These are phyloP conservation scores for Scaptomyza caliginosa DNA, from an alignment of 2,888 invertebrate species.

Conservation along the genomic window DNA sequence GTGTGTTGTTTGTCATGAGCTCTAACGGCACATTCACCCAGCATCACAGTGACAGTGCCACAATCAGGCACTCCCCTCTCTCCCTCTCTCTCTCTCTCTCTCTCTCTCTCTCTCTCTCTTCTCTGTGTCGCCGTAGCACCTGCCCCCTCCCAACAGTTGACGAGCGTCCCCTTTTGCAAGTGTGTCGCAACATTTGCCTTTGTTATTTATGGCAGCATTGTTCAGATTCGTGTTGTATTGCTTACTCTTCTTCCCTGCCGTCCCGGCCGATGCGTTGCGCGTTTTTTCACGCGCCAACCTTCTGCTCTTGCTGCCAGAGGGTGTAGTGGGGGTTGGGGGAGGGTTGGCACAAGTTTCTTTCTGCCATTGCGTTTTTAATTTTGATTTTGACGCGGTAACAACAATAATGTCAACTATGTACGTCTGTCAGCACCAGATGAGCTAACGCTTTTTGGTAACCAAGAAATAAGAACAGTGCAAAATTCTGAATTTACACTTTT, in stretches of 20 bases:
- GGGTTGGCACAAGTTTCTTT: conserved; percentile 32
- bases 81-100: neutral
- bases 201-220: conserved; percentile 77
- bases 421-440: conserved; percentile 56
- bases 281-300: conserved; percentile 59
- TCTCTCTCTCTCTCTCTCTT: too few species aligned
- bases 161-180: conserved; percentile 19
- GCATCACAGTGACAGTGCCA: conserved; percentile 45
- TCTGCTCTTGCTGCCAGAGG: conserved; percentile 6
- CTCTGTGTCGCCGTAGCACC: conserved; percentile 40
- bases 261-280: conserved; percentile 61
- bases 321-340: neutral
- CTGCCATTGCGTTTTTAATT: conserved; percentile 68
- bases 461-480: too few species aligned
- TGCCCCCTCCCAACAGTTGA: conserved; percentile 32
- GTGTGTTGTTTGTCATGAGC: conserved; percentile 54
- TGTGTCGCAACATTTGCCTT: conserved; percentile 66
- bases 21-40: conserved; percentile 69
- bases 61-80: conserved; percentile 24
- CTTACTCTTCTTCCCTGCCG: conserved; percentile 32
- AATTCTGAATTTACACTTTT: too few species aligned
- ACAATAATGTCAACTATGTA: conserved; percentile 28
- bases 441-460: conserved; percentile 31
- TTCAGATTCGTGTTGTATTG: conserved; percentile 36
- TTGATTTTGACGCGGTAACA: conserved; percentile 49